Percentiles rank a stretch among this genome's conserved stretches.
phyloP scores from a whole-genome alignment of 2,797 vertebrate species.

The Coregonus suidteri region DNA sequence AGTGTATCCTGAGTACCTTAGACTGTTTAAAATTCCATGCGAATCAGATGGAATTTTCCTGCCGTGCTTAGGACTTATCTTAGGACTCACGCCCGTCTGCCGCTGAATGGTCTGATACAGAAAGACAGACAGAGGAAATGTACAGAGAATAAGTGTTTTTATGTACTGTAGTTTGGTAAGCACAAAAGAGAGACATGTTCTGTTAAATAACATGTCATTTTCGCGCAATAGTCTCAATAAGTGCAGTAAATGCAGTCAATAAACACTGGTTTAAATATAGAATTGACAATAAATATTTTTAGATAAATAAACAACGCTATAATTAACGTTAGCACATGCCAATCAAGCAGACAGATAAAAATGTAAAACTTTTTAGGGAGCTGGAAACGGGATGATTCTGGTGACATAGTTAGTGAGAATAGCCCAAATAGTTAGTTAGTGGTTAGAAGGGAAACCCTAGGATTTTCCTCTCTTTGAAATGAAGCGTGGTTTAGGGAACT shows the following conservation, averaged over 20 bases:
- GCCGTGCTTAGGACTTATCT: conserved; percentile 9
- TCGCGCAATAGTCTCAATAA: too few relatives aligned
- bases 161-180: too few relatives aligned
- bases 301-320: conserved; percentile 32
- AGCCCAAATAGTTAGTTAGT: conserved; percentile 22
- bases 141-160: too few relatives aligned
- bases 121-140: too few relatives aligned
- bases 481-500: conserved; percentile 6
- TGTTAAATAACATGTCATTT: too few relatives aligned
- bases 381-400: conserved; percentile 22
- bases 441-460: conserved; percentile 19
- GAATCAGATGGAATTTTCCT: conserved; percentile 41
- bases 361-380: neutral
- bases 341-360: neutral
- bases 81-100: conserved; percentile 54
- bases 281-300: neutral
- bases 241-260: neutral
- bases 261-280: neutral
- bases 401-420: conserved; percentile 18
- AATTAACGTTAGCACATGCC: conserved; percentile 24
- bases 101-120: conserved; percentile 51
- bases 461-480: conserved; percentile 31
- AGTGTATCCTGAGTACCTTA: conserved; percentile 14
- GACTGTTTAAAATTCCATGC: conserved; percentile 47
- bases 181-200: too few relatives aligned